A percentile compares a stretch with the other conserved stretches of the same genome.
Evolutionary conservation across 2,888 invertebrate genomes (phyloP).

Genomic region (Meghimatium bilineatum): DNA sequence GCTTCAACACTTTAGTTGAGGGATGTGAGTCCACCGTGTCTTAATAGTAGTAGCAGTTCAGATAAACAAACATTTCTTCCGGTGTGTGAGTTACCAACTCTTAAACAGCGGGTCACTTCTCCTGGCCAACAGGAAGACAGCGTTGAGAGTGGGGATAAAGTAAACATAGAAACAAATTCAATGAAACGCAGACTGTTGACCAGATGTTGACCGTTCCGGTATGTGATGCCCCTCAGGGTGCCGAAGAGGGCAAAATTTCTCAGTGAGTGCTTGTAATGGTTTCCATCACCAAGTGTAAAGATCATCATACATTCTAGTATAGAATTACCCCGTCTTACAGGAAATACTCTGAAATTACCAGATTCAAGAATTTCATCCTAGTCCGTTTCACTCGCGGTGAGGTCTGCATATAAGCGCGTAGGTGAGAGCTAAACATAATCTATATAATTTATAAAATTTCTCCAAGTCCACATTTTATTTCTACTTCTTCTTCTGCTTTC

Average conservation of each 20-base stretch:
- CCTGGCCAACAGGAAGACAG: background rate
- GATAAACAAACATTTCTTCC: conserved; percentile 22
- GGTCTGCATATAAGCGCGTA: background rate
- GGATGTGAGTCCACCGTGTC: background rate
- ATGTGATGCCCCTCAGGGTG: conserved; percentile 7
- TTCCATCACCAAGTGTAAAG: background rate
- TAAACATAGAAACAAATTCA: conserved; percentile 9
- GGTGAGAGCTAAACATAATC: background rate
- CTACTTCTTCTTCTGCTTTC: too few relatives aligned
- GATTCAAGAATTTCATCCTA: background rate
- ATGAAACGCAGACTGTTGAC: conserved; percentile 12
- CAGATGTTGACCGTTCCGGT: conserved; percentile 25
- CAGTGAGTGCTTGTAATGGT: conserved; percentile 16
- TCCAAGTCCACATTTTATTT: too few relatives aligned
- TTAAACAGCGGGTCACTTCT: background rate
- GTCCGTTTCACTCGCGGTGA: background rate
- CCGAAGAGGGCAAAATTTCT: conserved; percentile 6
- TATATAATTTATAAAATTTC: too few relatives aligned
- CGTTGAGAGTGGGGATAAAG: background rate
- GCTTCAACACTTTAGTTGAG: background rate
- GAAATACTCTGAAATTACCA: background rate
- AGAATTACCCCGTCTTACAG: background rate
- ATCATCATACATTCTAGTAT: background rate
- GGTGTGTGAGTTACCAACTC: background rate
- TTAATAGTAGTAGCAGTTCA: background rate